These are phyloP conservation scores for Orientallactaga bullata DNA, from an alignment of 2,113 vertebrate genomes.

Conservation along the genomic window DNA sequence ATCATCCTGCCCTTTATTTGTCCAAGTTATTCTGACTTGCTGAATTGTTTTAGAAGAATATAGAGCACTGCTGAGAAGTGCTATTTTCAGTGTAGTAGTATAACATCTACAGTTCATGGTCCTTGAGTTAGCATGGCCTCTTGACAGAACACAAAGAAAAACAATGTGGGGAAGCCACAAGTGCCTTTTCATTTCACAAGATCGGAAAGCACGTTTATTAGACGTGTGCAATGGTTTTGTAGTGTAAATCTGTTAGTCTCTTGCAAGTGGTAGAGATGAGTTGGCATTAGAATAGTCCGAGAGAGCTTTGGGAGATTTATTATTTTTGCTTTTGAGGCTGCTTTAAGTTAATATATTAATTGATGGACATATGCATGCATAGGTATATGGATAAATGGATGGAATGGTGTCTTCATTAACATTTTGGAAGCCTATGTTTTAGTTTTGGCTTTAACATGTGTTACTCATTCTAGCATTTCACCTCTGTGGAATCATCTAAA, in stretches of 20 bases:
- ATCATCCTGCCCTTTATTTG: background rate
- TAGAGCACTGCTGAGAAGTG: slow-evolving; percentile 25
- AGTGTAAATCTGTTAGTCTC: background rate
- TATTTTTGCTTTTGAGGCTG: background rate
- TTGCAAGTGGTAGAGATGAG: background rate
- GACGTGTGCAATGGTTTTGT: background rate
- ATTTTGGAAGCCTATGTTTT: background rate
- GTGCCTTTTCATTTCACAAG: background rate
- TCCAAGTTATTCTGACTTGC: slow-evolving; percentile 35
- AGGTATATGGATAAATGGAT: background rate
- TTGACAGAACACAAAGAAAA: background rate
- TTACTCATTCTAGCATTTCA: background rate
- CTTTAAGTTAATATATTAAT: background rate
- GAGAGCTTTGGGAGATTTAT: background rate
- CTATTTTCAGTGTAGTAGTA: background rate
- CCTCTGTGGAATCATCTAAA: background rate
- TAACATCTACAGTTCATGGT: background rate
- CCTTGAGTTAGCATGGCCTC: background rate
- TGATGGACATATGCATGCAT: background rate
- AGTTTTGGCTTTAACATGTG: background rate
- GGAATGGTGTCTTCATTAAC: background rate
- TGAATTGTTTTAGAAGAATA: background rate
- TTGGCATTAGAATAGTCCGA: background rate
- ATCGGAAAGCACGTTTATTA: background rate
- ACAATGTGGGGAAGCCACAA: background rate